These are phyloP conservation scores for Aromia moschata DNA, from an alignment of 2,888 invertebrate species.

Conservation along the genomic window DNA sequence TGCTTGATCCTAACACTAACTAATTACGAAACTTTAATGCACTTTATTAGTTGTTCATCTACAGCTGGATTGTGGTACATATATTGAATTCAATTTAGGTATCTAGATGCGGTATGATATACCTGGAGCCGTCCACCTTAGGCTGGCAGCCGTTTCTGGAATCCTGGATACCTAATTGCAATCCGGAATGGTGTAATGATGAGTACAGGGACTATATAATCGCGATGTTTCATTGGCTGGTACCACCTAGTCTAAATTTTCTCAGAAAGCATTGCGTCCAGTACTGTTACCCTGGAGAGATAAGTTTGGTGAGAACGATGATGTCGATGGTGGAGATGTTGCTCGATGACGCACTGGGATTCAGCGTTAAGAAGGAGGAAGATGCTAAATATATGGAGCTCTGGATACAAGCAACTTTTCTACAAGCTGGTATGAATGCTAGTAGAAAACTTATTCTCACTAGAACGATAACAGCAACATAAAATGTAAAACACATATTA, in stretches of 20 bases:
- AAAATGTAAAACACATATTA: too few species aligned
- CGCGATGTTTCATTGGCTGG: conserved; percentile 77
- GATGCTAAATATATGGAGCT: conserved; percentile 75
- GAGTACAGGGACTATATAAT: conserved; percentile 70
- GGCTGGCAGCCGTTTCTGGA: conserved; percentile 84
- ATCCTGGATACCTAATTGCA: conserved; percentile 80
- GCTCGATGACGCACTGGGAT: conserved; percentile 75
- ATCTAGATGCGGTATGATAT: conserved; percentile 90
- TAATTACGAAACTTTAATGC: too few species aligned
- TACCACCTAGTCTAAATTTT: conserved; percentile 79
- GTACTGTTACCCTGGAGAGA: conserved; percentile 74
- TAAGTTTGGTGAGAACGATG: conserved; percentile 76
- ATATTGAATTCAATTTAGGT: conserved; percentile 46
- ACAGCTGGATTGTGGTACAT: too few species aligned
- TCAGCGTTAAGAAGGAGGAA: conserved; percentile 60
- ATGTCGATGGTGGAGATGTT: conserved; percentile 81
- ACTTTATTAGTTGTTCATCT: too few species aligned
- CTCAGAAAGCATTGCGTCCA: conserved; percentile 75
- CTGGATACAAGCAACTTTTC: conserved; percentile 81
- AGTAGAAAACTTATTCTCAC: too few species aligned
- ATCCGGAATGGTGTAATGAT: conserved; percentile 74
- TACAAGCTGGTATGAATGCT: conserved; percentile 72
- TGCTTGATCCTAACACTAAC: too few species aligned
- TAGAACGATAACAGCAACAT: too few species aligned
- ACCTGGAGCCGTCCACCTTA: conserved; percentile 84